phyloP scores from a whole-genome alignment of 1,140 invertebrate genomes.

The Heliconius himera region DNA sequence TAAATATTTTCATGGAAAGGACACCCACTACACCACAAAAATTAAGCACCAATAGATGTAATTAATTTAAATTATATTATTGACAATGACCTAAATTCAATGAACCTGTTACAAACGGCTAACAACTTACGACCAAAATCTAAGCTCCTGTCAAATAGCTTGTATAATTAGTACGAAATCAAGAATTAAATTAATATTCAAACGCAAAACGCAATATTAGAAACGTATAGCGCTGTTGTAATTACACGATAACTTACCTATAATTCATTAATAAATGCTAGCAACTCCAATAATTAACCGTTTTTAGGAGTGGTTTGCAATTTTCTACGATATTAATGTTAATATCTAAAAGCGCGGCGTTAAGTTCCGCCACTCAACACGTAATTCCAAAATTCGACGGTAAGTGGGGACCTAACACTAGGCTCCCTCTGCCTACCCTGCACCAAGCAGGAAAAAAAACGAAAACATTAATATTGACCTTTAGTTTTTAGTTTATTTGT shows the following conservation, averaged over 20 bases:
- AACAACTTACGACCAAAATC: background rate
- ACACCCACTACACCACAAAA: too few relatives aligned
- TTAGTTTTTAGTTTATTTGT: too few relatives aligned
- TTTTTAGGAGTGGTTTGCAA: slow-evolving; percentile 3
- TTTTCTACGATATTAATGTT: background rate
- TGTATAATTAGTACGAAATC: slow-evolving; percentile 5
- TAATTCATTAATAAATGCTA: slow-evolving; percentile 11
- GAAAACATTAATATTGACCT: too few relatives aligned
- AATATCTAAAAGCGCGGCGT: background rate
- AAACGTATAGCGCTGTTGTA: slow-evolving; percentile 7
- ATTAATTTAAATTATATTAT: background rate
- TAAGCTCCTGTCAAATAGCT: background rate
- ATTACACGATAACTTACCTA: background rate
- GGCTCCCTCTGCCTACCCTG: too few relatives aligned
- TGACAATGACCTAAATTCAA: slow-evolving; percentile 3
- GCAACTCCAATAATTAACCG: background rate
- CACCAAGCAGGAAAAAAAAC: too few relatives aligned
- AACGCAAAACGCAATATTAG: slow-evolving; percentile 4
- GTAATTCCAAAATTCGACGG: too few relatives aligned
- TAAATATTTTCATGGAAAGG: too few relatives aligned
- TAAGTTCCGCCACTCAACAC: too few relatives aligned
- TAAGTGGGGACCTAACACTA: too few relatives aligned
- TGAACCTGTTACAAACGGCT: background rate
- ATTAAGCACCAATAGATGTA: too few relatives aligned
- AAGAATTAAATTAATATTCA: slow-evolving; percentile 9